Evolutionary conservation across 2,888 invertebrate genomes (phyloP).

Genomic region (Epirrita christyi): DNA sequence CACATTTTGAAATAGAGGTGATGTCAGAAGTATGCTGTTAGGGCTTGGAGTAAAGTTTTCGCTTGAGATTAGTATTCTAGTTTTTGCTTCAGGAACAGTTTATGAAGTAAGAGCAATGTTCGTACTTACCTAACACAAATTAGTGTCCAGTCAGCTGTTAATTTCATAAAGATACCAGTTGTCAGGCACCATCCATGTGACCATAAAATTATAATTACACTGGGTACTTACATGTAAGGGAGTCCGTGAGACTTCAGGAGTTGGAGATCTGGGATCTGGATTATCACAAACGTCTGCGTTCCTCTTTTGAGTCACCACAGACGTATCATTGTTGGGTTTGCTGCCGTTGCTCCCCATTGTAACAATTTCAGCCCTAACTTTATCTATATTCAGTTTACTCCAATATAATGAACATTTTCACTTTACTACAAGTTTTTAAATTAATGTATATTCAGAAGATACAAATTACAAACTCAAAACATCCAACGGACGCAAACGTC

Average conservation of each 20-base stretch:
- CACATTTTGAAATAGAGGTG: too few relatives aligned
- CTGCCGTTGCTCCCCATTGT: constrained; percentile 77
- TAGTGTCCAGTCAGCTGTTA: neutral
- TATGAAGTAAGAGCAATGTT: too few relatives aligned
- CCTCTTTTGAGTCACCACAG: constrained; percentile 55
- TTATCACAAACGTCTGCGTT: constrained; percentile 57
- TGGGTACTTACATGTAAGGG: constrained; percentile 83
- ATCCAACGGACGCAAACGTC: constrained; percentile 65
- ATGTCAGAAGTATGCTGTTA: too few relatives aligned
- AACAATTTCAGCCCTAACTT: constrained; percentile 18
- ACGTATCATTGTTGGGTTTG: constrained; percentile 60
- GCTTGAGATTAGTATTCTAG: too few relatives aligned
- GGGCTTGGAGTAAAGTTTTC: too few relatives aligned
- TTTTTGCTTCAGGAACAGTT: too few relatives aligned
- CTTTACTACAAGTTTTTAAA: constrained; percentile 8
- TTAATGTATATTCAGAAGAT: constrained; percentile 20
- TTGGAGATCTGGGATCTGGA: constrained; percentile 86
- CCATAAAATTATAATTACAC: neutral
- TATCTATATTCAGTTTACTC: constrained; percentile 1
- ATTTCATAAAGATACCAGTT: neutral
- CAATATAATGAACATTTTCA: constrained; percentile 19
- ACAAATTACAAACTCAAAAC: constrained; percentile 55
- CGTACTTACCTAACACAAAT: too few relatives aligned
- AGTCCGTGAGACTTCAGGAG: constrained; percentile 83
- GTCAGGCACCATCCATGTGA: neutral